Conservation (phyloP, 2,113 vertebrate genomes). For the Trochalopteron elliotii region DNA sequence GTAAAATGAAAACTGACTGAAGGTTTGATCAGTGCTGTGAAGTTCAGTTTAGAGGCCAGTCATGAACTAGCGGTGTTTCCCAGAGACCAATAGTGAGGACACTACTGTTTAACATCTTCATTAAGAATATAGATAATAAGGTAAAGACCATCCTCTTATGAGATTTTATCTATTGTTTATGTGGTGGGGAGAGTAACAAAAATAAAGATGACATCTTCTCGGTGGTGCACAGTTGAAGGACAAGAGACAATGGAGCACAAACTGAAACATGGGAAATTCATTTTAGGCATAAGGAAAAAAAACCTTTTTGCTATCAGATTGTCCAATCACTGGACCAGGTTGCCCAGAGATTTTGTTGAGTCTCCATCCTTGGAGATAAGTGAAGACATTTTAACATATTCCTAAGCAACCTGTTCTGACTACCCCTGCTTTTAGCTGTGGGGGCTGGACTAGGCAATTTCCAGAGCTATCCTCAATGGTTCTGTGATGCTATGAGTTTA, state of each 20-base stretch:
- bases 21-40: neutral
- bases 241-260: neutral
- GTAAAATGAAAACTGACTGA: neutral
- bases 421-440: neutral
- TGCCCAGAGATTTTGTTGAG: neutral
- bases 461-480: neutral
- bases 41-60: neutral
- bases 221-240: neutral
- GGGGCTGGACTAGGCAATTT: neutral
- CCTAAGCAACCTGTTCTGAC: neutral
- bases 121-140: neutral
- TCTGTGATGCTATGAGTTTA: neutral
- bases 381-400: neutral
- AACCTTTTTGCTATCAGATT: neutral
- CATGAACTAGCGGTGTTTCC: neutral
- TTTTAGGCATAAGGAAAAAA: neutral
- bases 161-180: neutral
- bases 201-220: neutral
- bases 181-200: neutral
- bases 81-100: too few species aligned
- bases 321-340: neutral
- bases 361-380: neutral
- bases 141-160: neutral
- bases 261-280: neutral
- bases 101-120: neutral